phyloP scores from a whole-genome alignment of 1,140 invertebrate genomes.

The Drosophila sp. region DNA sequence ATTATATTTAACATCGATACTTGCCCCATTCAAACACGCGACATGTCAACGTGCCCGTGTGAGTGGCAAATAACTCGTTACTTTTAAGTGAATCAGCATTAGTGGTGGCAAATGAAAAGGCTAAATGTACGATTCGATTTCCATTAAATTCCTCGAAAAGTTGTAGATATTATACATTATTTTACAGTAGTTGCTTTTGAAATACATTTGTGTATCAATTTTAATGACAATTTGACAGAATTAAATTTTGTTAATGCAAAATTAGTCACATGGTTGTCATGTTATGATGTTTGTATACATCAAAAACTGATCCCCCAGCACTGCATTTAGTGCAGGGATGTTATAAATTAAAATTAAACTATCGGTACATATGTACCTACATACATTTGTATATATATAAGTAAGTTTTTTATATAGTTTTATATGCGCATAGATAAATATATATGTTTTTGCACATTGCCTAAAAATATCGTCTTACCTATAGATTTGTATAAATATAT shows the following conservation, averaged over 20 bases:
- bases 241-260: not conserved
- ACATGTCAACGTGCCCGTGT: not conserved
- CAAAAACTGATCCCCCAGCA: not conserved
- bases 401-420: not conserved
- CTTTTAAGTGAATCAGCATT: not conserved
- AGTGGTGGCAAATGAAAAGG: not conserved
- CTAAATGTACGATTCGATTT: not conserved
- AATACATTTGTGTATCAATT: too few relatives aligned
- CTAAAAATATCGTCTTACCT: slow-evolving; percentile 5
- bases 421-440: not conserved
- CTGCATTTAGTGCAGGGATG: not conserved
- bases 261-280: not conserved
- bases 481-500: not conserved
- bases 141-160: too few relatives aligned
- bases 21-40: slow-evolving; percentile 3
- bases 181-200: too few relatives aligned
- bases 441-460: not conserved
- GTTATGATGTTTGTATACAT: too few relatives aligned
- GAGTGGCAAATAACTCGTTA: slow-evolving; percentile 1
- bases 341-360: not conserved
- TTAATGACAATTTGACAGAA: too few relatives aligned
- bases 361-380: not conserved
- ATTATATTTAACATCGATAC: slow-evolving; percentile 7
- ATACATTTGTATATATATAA: not conserved
- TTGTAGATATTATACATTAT: too few relatives aligned